Percentiles rank a stretch among this genome's conserved stretches.
Evolutionary conservation across 2,888 invertebrate species (phyloP).

Genomic region (Herminia tarsipennalis): DNA sequence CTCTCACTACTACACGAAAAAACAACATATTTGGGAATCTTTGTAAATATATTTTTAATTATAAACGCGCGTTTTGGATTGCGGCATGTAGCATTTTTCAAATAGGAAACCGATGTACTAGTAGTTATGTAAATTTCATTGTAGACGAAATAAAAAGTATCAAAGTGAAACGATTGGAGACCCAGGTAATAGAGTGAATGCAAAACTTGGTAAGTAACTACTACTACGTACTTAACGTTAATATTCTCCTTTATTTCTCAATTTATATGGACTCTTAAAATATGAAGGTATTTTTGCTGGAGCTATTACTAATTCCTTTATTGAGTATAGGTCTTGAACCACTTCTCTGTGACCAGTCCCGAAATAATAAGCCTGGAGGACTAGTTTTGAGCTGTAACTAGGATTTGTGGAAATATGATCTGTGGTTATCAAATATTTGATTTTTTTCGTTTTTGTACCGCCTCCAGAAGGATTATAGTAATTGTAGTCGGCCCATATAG

Average conservation of each 20-base stretch:
- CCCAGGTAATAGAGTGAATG: too few relatives aligned
- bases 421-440: constrained; percentile 52
- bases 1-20: too few relatives aligned
- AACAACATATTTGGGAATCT: too few relatives aligned
- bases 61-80: too few relatives aligned
- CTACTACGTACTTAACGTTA: too few relatives aligned
- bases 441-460: constrained; percentile 52
- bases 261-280: constrained; percentile 53
- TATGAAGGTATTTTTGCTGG: constrained; percentile 57
- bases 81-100: too few relatives aligned
- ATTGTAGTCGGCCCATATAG: constrained; percentile 58
- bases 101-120: too few relatives aligned
- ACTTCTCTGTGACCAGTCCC: constrained; percentile 57
- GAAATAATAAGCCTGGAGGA: constrained; percentile 62
- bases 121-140: too few relatives aligned
- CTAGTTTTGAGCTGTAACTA: constrained; percentile 65
- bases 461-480: constrained; percentile 58
- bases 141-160: too few relatives aligned
- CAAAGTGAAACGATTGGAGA: too few relatives aligned
- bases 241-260: constrained; percentile 57
- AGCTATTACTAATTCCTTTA: constrained; percentile 46
- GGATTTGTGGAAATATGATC: constrained; percentile 55
- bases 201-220: too few relatives aligned
- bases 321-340: constrained; percentile 44
- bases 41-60: too few relatives aligned